Evolutionary conservation across 2,113 vertebrate species (phyloP).

Genomic region (Serilophus lunatus): DNA sequence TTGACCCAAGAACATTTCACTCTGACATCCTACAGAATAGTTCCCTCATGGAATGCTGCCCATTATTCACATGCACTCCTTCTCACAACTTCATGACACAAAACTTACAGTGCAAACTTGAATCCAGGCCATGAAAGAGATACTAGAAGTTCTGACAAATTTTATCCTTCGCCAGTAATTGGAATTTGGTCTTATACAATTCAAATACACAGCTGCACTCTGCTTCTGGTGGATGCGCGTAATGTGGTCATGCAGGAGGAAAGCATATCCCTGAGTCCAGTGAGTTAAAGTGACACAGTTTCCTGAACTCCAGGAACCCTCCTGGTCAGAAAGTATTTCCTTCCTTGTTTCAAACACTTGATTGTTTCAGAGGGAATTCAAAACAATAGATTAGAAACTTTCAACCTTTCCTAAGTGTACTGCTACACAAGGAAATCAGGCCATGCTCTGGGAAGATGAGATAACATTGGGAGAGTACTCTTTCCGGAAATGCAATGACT

Average conservation of each 20-base stretch:
- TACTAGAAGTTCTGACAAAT: neutral
- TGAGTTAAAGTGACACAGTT: slow-evolving; percentile 24
- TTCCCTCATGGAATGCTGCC: neutral
- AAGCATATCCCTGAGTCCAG: slow-evolving; percentile 4
- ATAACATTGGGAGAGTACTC: slow-evolving; percentile 47
- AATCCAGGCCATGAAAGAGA: neutral
- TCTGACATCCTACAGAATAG: neutral
- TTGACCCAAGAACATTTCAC: slow-evolving; percentile 1
- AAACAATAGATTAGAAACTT: slow-evolving; percentile 13
- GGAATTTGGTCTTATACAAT: neutral
- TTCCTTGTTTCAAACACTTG: slow-evolving; percentile 66
- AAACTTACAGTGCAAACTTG: neutral
- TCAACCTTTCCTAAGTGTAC: neutral
- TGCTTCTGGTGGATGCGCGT: slow-evolving; percentile 13
- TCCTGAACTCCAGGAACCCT: slow-evolving; percentile 75
- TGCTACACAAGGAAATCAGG: slow-evolving; percentile 42
- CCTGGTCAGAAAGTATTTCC: slow-evolving; percentile 70
- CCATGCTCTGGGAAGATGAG: slow-evolving; percentile 35
- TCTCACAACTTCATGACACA: neutral
- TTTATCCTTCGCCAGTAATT: neutral
- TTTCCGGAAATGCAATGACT: slow-evolving; percentile 29
- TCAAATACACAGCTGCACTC: neutral
- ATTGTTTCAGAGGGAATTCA: slow-evolving; percentile 58
- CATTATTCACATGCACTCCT: neutral
- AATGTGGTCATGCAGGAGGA: slow-evolving; percentile 45